phyloP scores from a whole-genome alignment of 1,140 invertebrate genomes.

The Platyscapa corneri region DNA sequence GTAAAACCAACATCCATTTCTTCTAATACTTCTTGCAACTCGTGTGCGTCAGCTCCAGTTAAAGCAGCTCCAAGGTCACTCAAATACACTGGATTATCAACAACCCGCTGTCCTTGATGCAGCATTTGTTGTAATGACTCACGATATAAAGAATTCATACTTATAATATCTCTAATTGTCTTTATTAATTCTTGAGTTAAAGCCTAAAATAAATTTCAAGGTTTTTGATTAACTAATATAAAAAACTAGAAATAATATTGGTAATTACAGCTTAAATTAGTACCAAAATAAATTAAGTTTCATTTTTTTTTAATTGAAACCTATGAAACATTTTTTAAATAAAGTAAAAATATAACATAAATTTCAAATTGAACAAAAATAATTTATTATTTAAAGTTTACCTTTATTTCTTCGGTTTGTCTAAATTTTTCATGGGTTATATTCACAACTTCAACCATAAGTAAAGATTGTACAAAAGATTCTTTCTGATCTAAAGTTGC shows the following conservation, averaged over 20 bases:
- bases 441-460: constrained; percentile 98
- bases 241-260: too few relatives aligned
- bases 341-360: too few relatives aligned
- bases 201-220: constrained; percentile 77
- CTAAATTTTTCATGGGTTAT: constrained; percentile 91
- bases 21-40: constrained; percentile 95
- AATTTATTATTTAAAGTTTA: too few relatives aligned
- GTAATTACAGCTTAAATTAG: neutral
- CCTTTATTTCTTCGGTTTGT: constrained; percentile 96
- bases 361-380: too few relatives aligned
- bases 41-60: constrained; percentile 92
- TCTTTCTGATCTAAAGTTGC: constrained; percentile 71
- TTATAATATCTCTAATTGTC: constrained; percentile 97
- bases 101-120: constrained; percentile 94
- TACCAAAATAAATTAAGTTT: neutral
- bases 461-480: constrained; percentile 74
- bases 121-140: constrained; percentile 95
- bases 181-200: constrained; percentile 98
- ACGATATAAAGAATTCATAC: constrained; percentile 95
- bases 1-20: constrained; percentile 89
- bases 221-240: neutral
- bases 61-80: constrained; percentile 97
- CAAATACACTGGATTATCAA: constrained; percentile 99
- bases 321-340: too few relatives aligned
- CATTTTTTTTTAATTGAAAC: constrained; percentile 32